Conservation (phyloP, 2,113 vertebrate species). For the Cephalopterus ornatus region DNA sequence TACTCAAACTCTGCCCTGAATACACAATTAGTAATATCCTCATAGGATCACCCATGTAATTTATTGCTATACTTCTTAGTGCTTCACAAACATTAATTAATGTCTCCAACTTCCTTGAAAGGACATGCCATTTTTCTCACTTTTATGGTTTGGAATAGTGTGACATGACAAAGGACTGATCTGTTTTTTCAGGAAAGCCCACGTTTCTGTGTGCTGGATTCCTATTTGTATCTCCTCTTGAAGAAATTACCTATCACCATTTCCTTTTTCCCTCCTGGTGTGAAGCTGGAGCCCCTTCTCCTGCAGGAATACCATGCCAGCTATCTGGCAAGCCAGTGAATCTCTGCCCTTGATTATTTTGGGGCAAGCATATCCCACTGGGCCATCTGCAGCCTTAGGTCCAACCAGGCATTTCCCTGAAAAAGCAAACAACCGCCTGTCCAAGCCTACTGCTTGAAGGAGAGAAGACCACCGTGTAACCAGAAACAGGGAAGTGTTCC, state of each 20-base stretch:
- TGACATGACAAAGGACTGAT: not conserved
- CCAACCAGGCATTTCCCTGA: not conserved
- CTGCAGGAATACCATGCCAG: not conserved
- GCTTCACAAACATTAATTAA: constrained; percentile 13
- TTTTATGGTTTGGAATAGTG: not conserved
- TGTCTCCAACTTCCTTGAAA: not conserved
- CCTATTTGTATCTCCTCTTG: not conserved
- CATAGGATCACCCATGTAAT: not conserved
- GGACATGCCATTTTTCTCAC: not conserved
- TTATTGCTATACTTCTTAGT: not conserved
- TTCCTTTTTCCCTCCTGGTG: not conserved
- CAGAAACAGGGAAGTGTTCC: not conserved
- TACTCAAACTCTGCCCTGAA: constrained; percentile 9
- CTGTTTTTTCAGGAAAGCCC: not conserved
- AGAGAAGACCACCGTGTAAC: not conserved
- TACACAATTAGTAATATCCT: constrained; percentile 15
- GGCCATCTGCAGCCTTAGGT: not conserved
- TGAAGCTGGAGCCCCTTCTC: not conserved
- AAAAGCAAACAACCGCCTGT: not conserved
- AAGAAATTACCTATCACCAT: fast-evolving
- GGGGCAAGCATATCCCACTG: not conserved
- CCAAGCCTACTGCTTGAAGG: not conserved
- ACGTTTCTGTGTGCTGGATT: not conserved
- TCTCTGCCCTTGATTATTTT: not conserved
- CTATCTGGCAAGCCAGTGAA: not conserved